A percentile compares a stretch with the other conserved stretches of the same genome.
phyloP scores from a whole-genome alignment of 2,797 vertebrate species.

The Falco peregrinus region DNA sequence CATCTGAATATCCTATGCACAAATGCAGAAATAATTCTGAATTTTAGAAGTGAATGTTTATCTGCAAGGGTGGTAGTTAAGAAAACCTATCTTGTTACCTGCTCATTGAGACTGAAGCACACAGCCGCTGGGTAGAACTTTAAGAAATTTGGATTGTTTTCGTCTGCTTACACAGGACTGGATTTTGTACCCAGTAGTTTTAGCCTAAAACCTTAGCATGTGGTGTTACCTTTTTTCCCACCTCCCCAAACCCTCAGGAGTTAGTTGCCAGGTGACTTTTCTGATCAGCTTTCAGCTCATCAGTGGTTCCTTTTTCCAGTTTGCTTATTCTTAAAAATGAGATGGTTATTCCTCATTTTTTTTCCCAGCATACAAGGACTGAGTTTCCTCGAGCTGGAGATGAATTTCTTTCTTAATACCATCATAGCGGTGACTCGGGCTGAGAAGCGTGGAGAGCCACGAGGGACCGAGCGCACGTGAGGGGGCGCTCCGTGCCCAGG shows the following conservation, averaged over 20 bases:
- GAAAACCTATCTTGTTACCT: neutral
- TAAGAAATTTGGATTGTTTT: neutral
- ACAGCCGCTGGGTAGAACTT: neutral
- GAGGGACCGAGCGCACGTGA: neutral
- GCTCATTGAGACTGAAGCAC: neutral
- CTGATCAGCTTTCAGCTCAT: neutral
- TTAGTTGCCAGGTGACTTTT: neutral
- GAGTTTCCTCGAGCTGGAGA: neutral
- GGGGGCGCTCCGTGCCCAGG: constrained; percentile 47
- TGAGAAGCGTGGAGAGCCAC: neutral
- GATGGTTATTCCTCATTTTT: neutral
- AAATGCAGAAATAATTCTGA: neutral
- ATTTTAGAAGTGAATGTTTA: neutral
- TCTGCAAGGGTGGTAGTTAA: neutral
- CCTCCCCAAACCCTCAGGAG: neutral
- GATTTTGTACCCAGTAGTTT: neutral
- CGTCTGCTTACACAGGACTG: neutral
- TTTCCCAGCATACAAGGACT: neutral
- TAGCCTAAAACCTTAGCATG: neutral
- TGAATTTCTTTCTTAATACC: neutral
- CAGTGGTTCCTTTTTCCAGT: neutral
- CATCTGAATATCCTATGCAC: neutral
- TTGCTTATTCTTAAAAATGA: neutral
- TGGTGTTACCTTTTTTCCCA: neutral
- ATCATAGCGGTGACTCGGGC: neutral